phyloP scores from a whole-genome alignment of 1,140 invertebrate genomes.

The Euglossa dilemma region DNA sequence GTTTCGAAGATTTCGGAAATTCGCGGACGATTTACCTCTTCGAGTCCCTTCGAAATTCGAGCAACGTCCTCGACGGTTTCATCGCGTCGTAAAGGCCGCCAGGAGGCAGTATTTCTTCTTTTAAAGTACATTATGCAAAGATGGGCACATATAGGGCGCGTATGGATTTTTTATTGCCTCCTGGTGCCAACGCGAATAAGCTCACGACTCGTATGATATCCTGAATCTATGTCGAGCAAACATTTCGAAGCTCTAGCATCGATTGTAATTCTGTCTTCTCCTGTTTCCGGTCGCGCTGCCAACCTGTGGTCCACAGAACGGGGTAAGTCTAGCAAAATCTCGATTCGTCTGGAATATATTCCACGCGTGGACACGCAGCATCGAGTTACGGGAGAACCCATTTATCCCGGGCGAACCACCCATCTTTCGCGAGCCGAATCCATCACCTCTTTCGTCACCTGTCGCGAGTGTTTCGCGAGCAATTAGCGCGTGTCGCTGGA shows the following conservation, averaged over 20 bases:
- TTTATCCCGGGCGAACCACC: no score
- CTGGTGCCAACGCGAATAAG: slow-evolving; percentile 4
- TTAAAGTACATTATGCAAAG: slow-evolving; percentile 1
- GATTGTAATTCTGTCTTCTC: not conserved
- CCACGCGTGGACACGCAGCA: not conserved
- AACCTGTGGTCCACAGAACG: slow-evolving; percentile 71
- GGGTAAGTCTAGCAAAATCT: slow-evolving; percentile 77
- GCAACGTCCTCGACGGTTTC: not conserved
- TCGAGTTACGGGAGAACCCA: no score
- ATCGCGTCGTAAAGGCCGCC: not conserved
- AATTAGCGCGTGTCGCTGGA: not conserved
- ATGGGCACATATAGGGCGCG: not conserved
- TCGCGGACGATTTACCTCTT: not conserved
- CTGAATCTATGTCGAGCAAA: no score
- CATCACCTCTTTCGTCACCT: not conserved
- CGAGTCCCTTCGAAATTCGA: not conserved
- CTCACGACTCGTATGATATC: not conserved
- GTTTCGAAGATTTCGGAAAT: no score
- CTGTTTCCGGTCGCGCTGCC: slow-evolving; percentile 11
- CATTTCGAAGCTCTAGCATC: not conserved
- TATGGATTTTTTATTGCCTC: slow-evolving; percentile 7
- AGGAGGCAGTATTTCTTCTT: not conserved
- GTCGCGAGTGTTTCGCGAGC: not conserved
- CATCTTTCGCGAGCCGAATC: not conserved
- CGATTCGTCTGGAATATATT: not conserved